Percentiles rank a stretch among this genome's conserved stretches.
Conservation (phyloP, 2,113 vertebrate genomes). For the Hipposideros armiger region DNA sequence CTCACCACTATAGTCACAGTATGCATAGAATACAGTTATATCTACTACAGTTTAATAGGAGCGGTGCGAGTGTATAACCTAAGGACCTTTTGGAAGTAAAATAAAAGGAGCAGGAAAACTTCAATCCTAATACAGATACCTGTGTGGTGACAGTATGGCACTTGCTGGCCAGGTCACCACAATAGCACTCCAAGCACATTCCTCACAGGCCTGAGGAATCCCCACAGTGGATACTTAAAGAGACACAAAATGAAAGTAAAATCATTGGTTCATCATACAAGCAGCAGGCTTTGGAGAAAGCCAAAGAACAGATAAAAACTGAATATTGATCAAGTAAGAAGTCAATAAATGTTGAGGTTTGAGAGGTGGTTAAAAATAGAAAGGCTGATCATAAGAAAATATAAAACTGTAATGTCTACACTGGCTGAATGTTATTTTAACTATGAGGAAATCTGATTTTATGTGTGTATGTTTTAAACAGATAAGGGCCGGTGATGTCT, state of each 20-base stretch:
- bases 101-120: neutral
- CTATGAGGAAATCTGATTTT: neutral
- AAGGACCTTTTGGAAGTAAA: neutral
- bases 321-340: neutral
- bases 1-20: neutral
- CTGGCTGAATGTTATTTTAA: constrained; percentile 11
- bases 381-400: neutral
- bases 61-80: too few species aligned
- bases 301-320: neutral
- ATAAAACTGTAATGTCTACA: neutral
- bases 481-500: neutral
- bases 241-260: neutral
- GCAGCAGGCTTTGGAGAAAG: neutral
- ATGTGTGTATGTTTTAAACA: neutral
- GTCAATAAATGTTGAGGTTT: neutral
- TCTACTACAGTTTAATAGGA: neutral
- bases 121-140: neutral
- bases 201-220: neutral
- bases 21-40: too few species aligned
- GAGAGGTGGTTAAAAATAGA: neutral
- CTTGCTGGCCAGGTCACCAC: neutral
- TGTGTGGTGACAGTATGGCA: neutral
- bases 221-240: neutral
- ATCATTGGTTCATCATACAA: neutral
- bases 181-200: neutral